phyloP scores from a whole-genome alignment of 2,113 vertebrate genomes.

The Plecotus auritus region DNA sequence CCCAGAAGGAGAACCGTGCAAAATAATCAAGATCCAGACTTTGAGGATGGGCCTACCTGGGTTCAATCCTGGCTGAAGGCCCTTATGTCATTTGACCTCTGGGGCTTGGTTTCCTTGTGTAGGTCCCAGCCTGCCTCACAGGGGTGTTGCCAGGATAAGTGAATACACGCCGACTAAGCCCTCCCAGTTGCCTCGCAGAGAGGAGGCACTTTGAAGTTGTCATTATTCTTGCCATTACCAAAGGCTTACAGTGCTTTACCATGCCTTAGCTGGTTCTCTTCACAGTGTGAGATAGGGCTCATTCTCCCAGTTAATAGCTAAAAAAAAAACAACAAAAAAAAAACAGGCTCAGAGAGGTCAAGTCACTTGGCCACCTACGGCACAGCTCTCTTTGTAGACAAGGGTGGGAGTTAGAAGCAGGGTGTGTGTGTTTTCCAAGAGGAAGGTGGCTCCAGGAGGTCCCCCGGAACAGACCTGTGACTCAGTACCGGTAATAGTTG shows the following conservation, averaged over 20 bases:
- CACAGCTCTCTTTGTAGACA: neutral
- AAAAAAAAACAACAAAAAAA: neutral
- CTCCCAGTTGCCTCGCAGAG: neutral
- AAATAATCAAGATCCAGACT: neutral
- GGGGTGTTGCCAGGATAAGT: neutral
- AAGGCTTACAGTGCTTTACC: neutral
- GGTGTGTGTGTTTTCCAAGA: neutral
- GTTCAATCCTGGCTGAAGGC: neutral
- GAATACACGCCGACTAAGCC: neutral
- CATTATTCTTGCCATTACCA: neutral
- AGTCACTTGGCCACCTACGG: neutral
- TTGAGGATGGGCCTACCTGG: conserved; percentile 20
- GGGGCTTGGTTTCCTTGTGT: neutral
- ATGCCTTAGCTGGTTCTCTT: neutral
- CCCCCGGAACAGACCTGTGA: neutral
- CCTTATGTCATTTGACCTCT: neutral
- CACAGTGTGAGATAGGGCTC: neutral
- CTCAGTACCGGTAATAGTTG: neutral
- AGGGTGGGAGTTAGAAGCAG: neutral
- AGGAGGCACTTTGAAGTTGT: neutral
- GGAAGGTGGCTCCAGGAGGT: neutral
- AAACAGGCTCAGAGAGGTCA: neutral
- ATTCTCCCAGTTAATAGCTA: neutral
- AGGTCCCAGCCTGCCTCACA: neutral
- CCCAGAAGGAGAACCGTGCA: conserved; percentile 4